Conservation (phyloP, 2,888 invertebrate genomes). For the Andrena chrysosceles region DNA sequence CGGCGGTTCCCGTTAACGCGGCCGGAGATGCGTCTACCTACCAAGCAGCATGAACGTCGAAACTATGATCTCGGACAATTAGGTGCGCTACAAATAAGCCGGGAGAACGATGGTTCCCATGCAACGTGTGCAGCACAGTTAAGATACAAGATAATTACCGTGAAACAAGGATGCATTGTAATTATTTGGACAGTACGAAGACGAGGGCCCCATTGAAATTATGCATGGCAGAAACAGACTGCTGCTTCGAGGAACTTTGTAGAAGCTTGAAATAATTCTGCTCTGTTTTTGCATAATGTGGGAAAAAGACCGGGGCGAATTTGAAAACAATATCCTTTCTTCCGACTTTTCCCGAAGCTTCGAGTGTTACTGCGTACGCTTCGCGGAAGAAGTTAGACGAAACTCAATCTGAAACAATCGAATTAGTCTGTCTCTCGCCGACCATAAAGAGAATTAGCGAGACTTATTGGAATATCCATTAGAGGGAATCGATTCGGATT, state of each 20-base stretch:
- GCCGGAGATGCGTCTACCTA: background rate
- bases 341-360: background rate
- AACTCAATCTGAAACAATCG: slow-evolving; percentile 46
- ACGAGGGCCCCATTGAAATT: too few relatives aligned
- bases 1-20: slow-evolving; percentile 21
- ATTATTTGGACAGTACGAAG: background rate
- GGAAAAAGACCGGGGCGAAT: background rate
- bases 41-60: background rate
- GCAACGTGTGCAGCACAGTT: slow-evolving; percentile 16
- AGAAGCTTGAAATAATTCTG: too few relatives aligned
- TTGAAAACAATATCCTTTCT: slow-evolving; percentile 2
- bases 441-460: slow-evolving; percentile 47
- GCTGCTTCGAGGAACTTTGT: too few relatives aligned
- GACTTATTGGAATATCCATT: slow-evolving; percentile 50
- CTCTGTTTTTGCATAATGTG: too few relatives aligned
- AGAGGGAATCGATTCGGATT: slow-evolving; percentile 38
- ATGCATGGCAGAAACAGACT: too few relatives aligned
- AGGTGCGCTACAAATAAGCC: slow-evolving; percentile 2
- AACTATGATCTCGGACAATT: slow-evolving; percentile 23
- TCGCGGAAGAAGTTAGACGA: slow-evolving; percentile 5
- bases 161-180: slow-evolving; percentile 15
- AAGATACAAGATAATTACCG: slow-evolving; percentile 10
- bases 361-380: background rate
- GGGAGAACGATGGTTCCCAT: slow-evolving; percentile 18
- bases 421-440: slow-evolving; percentile 38